These are phyloP conservation scores for Hirudinaria manillensis DNA, from an alignment of 2,888 invertebrate genomes.

Conservation along the genomic window DNA sequence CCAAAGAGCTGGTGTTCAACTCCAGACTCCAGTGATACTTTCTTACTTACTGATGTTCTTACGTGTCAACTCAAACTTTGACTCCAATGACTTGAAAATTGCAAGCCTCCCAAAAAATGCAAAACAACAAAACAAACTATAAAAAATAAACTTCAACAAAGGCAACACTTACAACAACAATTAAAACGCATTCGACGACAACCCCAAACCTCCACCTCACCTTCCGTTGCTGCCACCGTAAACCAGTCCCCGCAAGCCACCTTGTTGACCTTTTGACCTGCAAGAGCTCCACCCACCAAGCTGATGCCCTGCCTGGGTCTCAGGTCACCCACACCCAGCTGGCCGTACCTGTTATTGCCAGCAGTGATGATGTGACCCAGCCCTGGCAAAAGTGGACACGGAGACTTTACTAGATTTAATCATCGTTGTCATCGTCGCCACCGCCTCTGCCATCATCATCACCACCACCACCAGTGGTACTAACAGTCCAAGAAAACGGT, in stretches of 20 bases:
- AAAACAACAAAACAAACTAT: too few relatives aligned
- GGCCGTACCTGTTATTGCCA: conserved; percentile 52
- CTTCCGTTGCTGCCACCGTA: conserved; percentile 52
- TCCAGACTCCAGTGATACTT: too few relatives aligned
- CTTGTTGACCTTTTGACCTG: conserved; percentile 48
- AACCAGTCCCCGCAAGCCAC: conserved; percentile 52
- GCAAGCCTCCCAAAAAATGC: not conserved
- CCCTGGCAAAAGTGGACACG: conserved; percentile 40
- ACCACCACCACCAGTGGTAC: conserved; percentile 27
- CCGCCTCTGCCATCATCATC: not conserved
- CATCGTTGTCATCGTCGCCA: not conserved
- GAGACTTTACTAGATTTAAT: not conserved
- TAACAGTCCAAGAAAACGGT: conserved; percentile 51
- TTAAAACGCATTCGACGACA: too few relatives aligned
- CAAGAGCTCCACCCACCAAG: conserved; percentile 46
- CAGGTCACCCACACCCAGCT: conserved; percentile 52
- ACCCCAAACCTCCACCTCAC: conserved; percentile 38
- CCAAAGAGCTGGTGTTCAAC: too few relatives aligned
- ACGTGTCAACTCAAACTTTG: not conserved
- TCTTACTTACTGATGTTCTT: not conserved
- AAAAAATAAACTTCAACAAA: not conserved
- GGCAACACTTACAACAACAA: not conserved
- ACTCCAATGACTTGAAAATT: not conserved
- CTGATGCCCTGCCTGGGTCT: conserved; percentile 42
- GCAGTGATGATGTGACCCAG: conserved; percentile 50